These are phyloP conservation scores for Microcebus lehilahytsara DNA, from an alignment of 2,113 vertebrate genomes.

Conservation along the genomic window DNA sequence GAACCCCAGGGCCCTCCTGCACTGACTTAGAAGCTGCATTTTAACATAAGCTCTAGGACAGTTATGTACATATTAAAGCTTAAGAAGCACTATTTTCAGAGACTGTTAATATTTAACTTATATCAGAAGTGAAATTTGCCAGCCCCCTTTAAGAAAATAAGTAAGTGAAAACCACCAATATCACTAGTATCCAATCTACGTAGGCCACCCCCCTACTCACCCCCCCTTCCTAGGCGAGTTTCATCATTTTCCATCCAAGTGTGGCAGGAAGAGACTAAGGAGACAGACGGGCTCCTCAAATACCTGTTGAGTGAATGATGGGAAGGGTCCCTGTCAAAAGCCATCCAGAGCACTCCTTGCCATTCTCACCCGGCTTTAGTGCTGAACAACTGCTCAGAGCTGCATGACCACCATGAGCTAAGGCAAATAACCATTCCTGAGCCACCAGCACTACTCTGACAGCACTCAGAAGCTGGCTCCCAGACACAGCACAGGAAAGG, in stretches of 20 bases:
- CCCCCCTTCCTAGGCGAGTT: not conserved
- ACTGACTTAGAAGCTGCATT: too few species aligned
- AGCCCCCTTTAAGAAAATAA: not conserved
- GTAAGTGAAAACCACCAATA: not conserved
- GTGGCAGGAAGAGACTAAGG: not conserved
- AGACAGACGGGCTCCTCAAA: not conserved
- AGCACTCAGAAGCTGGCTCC: not conserved
- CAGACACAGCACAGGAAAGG: not conserved
- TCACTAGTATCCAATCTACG: too few species aligned
- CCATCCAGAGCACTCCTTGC: not conserved
- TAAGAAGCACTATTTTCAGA: not conserved
- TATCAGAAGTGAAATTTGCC: not conserved
- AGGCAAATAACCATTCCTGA: not conserved
- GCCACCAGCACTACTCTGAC: not conserved
- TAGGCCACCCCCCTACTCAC: not conserved
- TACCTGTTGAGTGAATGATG: not conserved
- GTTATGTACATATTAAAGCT: accelerated
- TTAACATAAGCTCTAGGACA: not conserved
- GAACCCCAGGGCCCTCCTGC: not conserved
- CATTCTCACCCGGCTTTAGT: not conserved
- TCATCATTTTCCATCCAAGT: not conserved
- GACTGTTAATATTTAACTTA: not conserved
- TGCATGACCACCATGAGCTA: accelerated
- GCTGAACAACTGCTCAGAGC: not conserved
- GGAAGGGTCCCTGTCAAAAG: not conserved